Percentiles rank a stretch among this genome's conserved stretches.
Conservation (phyloP, 2,888 invertebrate genomes). For the Drosophila atripex region DNA sequence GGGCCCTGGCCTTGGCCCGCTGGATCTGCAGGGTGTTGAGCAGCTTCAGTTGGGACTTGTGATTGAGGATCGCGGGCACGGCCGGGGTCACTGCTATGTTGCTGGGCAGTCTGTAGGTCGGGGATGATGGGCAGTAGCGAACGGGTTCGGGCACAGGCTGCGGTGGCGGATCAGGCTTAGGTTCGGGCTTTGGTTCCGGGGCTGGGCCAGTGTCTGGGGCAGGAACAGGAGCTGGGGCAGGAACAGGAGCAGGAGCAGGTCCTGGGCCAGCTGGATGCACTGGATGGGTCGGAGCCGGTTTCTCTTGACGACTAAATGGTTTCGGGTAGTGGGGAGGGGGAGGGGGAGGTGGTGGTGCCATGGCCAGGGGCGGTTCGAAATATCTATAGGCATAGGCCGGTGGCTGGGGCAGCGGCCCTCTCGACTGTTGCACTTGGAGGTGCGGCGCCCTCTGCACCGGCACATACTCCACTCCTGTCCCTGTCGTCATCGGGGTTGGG, state of each 20-base stretch:
- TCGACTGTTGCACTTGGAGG: background rate
- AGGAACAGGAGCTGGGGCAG: too few species aligned
- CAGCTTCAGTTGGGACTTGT: constrained; percentile 9
- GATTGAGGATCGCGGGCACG: constrained; percentile 16
- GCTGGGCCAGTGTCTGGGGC: background rate
- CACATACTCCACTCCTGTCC: background rate
- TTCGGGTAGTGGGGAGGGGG: background rate
- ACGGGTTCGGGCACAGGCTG: too few species aligned
- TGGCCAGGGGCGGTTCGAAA: background rate
- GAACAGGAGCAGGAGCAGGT: background rate
- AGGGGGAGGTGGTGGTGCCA: background rate
- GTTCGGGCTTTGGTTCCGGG: too few species aligned
- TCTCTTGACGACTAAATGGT: background rate
- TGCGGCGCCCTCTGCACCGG: background rate
- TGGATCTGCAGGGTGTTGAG: background rate
- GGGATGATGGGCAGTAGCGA: background rate
- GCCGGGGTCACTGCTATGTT: background rate
- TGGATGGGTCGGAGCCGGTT: background rate
- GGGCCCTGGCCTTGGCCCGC: constrained; percentile 2
- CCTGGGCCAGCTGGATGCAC: background rate
- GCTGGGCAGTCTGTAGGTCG: background rate
- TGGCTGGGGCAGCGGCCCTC: background rate
- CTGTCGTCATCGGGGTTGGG: background rate
- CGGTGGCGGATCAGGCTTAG: too few species aligned
- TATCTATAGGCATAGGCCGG: constrained; percentile 1